These are phyloP conservation scores for Prosapia bicincta DNA, from an alignment of 2,888 invertebrate genomes.

Conservation along the genomic window DNA sequence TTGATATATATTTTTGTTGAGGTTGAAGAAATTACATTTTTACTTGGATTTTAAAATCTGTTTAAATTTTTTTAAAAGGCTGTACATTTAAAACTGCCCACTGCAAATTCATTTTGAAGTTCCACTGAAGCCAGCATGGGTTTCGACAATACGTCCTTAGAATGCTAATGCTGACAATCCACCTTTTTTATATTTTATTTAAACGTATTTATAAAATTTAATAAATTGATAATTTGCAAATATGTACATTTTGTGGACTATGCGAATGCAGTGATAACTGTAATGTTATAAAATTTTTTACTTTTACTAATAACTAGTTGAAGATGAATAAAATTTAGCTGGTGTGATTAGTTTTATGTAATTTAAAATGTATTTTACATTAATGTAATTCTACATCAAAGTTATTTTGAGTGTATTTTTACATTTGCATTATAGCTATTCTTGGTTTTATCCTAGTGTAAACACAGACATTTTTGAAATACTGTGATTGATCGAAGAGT, in stretches of 20 bases:
- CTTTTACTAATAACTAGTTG: background rate
- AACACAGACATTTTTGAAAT: too few species aligned
- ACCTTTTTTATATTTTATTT: background rate
- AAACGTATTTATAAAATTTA: background rate
- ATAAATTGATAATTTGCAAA: constrained; percentile 7
- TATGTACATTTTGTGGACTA: background rate
- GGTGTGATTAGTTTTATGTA: background rate
- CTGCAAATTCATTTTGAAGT: constrained; percentile 9
- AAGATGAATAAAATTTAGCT: background rate
- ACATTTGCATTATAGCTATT: too few species aligned
- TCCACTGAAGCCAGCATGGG: background rate
- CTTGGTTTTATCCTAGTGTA: too few species aligned
- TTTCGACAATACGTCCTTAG: background rate
- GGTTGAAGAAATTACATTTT: too few species aligned
- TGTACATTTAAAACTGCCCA: too few species aligned
- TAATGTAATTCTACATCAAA: too few species aligned
- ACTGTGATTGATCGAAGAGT: too few species aligned
- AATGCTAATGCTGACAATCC: constrained; percentile 3
- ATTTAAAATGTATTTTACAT: too few species aligned
- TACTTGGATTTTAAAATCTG: too few species aligned
- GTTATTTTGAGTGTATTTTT: too few species aligned
- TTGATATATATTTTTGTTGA: too few species aligned
- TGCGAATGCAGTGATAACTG: constrained; percentile 1
- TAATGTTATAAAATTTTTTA: background rate
- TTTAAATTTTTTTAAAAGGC: too few species aligned